Evolutionary conservation across 1,140 invertebrate species (phyloP).

Genomic region (Achatina immaculata): DNA sequence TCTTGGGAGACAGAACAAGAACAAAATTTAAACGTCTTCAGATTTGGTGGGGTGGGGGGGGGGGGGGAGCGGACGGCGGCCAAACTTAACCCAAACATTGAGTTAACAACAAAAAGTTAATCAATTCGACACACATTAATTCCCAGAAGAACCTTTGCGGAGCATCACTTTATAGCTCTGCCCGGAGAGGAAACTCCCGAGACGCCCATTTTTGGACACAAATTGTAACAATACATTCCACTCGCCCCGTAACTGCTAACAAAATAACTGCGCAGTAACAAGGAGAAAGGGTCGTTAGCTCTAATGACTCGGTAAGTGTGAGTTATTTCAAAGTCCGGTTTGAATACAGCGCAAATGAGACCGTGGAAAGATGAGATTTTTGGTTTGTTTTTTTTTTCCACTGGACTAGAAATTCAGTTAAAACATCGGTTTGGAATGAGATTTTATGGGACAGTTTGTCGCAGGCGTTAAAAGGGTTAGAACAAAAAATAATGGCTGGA

Average conservation of each 20-base stretch:
- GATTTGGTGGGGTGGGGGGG: too few relatives aligned
- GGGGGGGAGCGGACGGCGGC: too few relatives aligned
- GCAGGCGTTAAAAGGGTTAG: background rate
- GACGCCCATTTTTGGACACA: background rate
- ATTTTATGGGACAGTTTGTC: background rate
- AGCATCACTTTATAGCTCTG: too few relatives aligned
- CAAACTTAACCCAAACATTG: too few relatives aligned
- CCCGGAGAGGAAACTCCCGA: too few relatives aligned
- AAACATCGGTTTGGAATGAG: background rate
- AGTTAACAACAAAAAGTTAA: too few relatives aligned
- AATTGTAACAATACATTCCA: background rate
- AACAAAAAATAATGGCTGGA: background rate
- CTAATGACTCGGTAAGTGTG: background rate
- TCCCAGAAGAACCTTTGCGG: too few relatives aligned
- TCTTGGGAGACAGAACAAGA: too few relatives aligned
- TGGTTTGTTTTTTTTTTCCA: too few relatives aligned
- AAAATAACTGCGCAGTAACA: background rate
- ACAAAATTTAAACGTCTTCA: too few relatives aligned
- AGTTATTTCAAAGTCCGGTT: background rate
- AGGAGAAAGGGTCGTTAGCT: background rate
- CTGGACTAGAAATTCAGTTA: background rate
- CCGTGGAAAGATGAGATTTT: too few relatives aligned
- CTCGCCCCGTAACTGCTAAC: background rate
- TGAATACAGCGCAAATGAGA: background rate
- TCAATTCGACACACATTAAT: too few relatives aligned